Percentiles rank a stretch among this genome's conserved stretches.
Evolutionary conservation across 2,888 invertebrate species (phyloP).

Genomic region (Heliothis peltigera): DNA sequence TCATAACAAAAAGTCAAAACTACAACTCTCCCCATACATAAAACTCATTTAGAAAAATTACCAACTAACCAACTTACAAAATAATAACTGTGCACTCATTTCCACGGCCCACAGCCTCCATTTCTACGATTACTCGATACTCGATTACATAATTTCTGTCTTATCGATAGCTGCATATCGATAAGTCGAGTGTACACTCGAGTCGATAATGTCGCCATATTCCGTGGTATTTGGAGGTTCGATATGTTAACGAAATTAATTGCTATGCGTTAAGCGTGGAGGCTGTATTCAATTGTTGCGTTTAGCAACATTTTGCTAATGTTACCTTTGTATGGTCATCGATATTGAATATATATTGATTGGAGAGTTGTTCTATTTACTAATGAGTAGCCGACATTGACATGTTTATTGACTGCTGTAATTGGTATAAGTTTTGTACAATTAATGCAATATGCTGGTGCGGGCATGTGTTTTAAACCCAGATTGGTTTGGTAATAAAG

Average conservation of each 20-base stretch:
- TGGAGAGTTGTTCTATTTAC: not conserved
- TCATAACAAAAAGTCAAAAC: no score
- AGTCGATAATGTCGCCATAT: conserved; percentile 39
- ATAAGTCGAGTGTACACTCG: conserved; percentile 24
- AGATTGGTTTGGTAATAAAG: no score
- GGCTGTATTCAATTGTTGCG: conserved; percentile 25
- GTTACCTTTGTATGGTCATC: conserved; percentile 1
- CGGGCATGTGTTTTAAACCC: no score
- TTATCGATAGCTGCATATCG: conserved; percentile 49
- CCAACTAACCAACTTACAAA: not conserved
- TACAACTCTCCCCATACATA: not conserved
- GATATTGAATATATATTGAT: not conserved
- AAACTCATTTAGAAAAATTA: not conserved
- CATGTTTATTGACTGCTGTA: not conserved
- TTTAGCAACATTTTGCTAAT: conserved; percentile 11
- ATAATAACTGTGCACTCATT: conserved; percentile 5
- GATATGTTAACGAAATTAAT: conserved; percentile 43
- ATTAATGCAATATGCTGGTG: no score
- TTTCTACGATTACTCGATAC: conserved; percentile 23
- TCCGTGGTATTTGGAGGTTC: conserved; percentile 41
- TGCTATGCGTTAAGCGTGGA: conserved; percentile 39
- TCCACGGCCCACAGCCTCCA: conserved; percentile 2
- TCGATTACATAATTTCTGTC: conserved; percentile 29
- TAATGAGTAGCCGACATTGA: not conserved
- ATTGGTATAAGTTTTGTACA: no score